Evolutionary conservation across 2,888 invertebrate genomes (phyloP), one percentile per base, ranked within the genome.

Genomic region (Lepas anatifera): DNA sequence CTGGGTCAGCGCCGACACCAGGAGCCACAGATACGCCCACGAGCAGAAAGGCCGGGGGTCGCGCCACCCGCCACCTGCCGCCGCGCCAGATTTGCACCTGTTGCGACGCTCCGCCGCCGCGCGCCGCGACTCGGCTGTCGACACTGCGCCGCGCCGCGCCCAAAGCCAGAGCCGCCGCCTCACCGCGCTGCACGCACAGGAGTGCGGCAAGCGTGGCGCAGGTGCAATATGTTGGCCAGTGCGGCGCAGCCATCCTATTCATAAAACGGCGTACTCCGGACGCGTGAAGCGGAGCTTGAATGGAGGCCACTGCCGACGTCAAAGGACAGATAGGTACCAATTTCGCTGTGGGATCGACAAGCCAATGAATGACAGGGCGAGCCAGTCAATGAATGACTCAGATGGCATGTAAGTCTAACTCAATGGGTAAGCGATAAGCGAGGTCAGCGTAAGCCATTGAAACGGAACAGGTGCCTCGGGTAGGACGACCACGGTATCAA

Each of bases 151-250:
- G 32, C 58, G 35, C 29, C 22, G 10, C 25, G 32, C 8, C 32
- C 58, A 32, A 32, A 35, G 58, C 35, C 58, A n/a, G 35, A 35
- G 58, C 35, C 32, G 32, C 7, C 4, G n/a, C 48, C 48, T n/a
- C 48, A 10, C n/a, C 48, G n/a, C 41, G 2, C 41, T 41, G 25
- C 48, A 48, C 48, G 48, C 48, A 13, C 32, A 35, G 32, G 29
- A 27, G 50, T 27, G 46, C 27, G 50, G 50, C 27, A 11, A 13
- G n/a, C 41, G 18, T 1, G 52, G 58, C 35, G 58, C 58, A 58
- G 58, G 58, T 58, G 58, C 58, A 58, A 58, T 58, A 58, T 58
- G 58, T 58, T 58, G 58, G 58, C 58, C 58, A 35, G 58, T 22
- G 32, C 32, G 58, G 35, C 32, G 58, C 11, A 7, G 32, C 52